Base-by-base conservation (phyloP, 2,888 invertebrate genomes). In the Stenodema calcarata region DNA sequence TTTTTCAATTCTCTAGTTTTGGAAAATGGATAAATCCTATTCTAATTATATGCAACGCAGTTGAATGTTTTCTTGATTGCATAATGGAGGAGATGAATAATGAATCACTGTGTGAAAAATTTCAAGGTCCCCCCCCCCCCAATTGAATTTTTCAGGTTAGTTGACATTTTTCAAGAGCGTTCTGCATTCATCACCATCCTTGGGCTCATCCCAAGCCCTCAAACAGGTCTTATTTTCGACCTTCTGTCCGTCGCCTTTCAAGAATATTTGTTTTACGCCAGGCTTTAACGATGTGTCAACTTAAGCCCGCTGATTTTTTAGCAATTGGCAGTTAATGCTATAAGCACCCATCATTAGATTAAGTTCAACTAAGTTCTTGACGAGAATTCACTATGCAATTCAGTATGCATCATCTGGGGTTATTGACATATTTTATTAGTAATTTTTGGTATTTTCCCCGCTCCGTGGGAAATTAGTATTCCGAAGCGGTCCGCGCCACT, bases 401-500 rank as follows among this genome's bases (percentile, higher is more conserved):
- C 30, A 35, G 35, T 35, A 35, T 35, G 35, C 35, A 73, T 41
- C 73, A 73, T 78, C 47, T 18, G 6, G 27, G 41, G 0, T 78
- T 44, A 78, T 78, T 78, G 78, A 78, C 78, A 78, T 44, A 78
- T 78, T 44, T 44, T 47, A 78, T 78, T 44, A 78, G 41, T 47
- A 18, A 78, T 78, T 44, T 78, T 75, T 18, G 35, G 9, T 35
- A 9, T 16, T 69, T 69, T n/a, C n/a, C 47, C 14, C 78, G 16
- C 6, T 73, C 35, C n/a, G 42, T 16, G 7, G 9, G 44, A 44
- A 78, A 44, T 78, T 78, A 62, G 62, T 9, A 62, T 42, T 78
- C 78, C 23, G 11, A 42, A 16, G 78, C 23, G 28, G 35, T 42
- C 12, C 44, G 44, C 78, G 12, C 41, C 78, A 44, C 44, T 78